Conservation (phyloP, 2,888 invertebrate species). For the Bursaphelenchus okinawaensis region DNA sequence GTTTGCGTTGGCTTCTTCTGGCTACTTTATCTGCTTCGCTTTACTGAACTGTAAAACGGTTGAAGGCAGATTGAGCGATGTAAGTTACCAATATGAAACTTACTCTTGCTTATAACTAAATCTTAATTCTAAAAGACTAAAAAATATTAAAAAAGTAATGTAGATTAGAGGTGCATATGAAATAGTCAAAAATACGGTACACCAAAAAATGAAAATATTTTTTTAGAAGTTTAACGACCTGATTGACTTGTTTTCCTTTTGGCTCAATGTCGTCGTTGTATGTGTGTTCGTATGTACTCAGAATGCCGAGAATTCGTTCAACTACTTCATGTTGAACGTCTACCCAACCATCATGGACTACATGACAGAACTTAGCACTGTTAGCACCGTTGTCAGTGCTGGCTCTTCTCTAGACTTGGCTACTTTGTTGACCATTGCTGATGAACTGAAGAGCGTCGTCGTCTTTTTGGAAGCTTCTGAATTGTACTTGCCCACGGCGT, state of each 20-base stretch:
- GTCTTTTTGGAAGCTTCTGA: background rate
- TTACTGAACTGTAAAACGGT: background rate
- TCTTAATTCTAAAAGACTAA: too few species aligned
- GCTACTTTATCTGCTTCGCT: background rate
- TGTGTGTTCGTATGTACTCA: background rate
- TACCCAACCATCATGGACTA: background rate
- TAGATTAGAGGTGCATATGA: too few species aligned
- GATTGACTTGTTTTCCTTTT: background rate
- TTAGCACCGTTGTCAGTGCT: background rate
- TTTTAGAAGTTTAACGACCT: conserved; percentile 10
- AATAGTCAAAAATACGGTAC: too few species aligned
- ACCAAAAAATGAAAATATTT: too few species aligned
- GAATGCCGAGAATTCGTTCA: conserved; percentile 6
- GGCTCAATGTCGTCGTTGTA: background rate
- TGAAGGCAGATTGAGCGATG: background rate
- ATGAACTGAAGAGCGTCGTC: background rate
- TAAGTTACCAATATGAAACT: too few species aligned
- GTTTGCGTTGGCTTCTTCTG: background rate
- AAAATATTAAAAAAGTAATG: too few species aligned
- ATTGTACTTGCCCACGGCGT: background rate
- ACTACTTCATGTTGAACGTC: conserved; percentile 7
- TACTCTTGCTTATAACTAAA: too few species aligned
- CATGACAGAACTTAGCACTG: background rate
- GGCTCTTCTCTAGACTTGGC: background rate
- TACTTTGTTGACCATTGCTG: background rate